Percentiles rank a stretch among this genome's conserved stretches.
Conservation (phyloP, 2,888 invertebrate species). For the Harpalus rufipes region DNA sequence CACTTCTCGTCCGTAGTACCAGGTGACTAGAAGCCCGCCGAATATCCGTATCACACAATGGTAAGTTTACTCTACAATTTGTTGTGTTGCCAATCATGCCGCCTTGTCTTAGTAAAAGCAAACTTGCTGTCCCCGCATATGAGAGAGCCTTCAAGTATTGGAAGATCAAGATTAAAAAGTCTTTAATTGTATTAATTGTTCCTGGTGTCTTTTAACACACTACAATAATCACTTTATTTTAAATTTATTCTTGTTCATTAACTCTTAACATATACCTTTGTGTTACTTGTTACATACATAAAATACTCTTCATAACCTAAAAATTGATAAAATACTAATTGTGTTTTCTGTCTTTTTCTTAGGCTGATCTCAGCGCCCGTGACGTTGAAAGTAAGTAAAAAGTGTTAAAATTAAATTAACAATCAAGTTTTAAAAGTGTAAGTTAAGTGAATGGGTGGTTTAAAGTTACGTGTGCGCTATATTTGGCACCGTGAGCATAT, state of each 20-base stretch:
- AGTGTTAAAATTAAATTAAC: neutral
- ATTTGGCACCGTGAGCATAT: constrained; percentile 65
- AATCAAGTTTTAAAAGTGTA: constrained; percentile 5
- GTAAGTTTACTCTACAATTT: constrained; percentile 72
- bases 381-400: constrained; percentile 92
- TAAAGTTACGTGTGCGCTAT: constrained; percentile 49
- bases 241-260: neutral
- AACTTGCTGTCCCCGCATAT: constrained; percentile 73
- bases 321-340: constrained; percentile 13
- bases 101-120: constrained; percentile 67
- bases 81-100: constrained; percentile 55
- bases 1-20: constrained; percentile 89
- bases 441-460: constrained; percentile 8
- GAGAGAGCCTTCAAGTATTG: constrained; percentile 75
- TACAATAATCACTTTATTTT: neutral
- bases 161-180: constrained; percentile 75
- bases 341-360: constrained; percentile 76
- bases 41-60: constrained; percentile 74
- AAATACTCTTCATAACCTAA: neutral
- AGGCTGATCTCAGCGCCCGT: constrained; percentile 93
- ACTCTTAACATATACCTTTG: constrained; percentile 15
- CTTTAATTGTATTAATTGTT: constrained; percentile 73
- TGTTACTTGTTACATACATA: neutral
- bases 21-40: constrained; percentile 81
- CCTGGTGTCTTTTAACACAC: constrained; percentile 10